Base-by-base conservation (phyloP, 1,140 invertebrate genomes). In the Aleiodes sp. region DNA sequence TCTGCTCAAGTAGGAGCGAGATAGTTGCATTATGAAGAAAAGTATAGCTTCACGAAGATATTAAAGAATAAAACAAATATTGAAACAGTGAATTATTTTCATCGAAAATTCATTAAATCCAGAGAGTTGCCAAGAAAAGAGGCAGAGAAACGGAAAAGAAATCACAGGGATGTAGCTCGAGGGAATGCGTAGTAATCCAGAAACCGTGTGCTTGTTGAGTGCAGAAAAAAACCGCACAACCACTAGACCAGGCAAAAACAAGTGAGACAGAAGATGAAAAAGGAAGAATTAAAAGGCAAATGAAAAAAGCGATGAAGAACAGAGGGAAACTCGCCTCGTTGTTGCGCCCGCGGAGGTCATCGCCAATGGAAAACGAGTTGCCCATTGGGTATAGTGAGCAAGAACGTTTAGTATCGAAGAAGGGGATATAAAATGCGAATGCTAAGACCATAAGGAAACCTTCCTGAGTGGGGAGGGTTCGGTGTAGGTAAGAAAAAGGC, bases 401-500 rank as follows among this genome's bases (percentile, higher is more conserved):
- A 52, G 29, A 43, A 75, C 65, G 52, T 46, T 70, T 72, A 60
- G 35, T 62, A 70, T 74, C 70, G 72, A 72, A 72, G 46, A 37
- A 14, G 21, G 29, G 28, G 12, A 21, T 52, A 24, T 52, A 52
- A 21, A 52, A 24, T 52, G 14, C 4, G 4, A 24, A 24, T 19
- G 46, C 6, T 52, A 52, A 24, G 21, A 12, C 4, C 26, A 52
- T 21, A 71, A 62, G 61, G 68, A 66, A 68, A 73, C 67, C 66
- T n/a, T n/a, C n/a, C n/a, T n/a, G n/a, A n/a, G n/a, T n/a, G 4
- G 31, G 31, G 72, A 64, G 56, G 71, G 66, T 64, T 70, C 65
- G 72, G 70, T 75, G 64, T 21, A 67, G 56, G 69, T 59, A 64
- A 69, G 68, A 71, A 64, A 69, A 73, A 76, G 57, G 35, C 59